These are phyloP conservation scores for Oscheius sp. DNA, from an alignment of 2,888 invertebrate species.

Conservation along the genomic window DNA sequence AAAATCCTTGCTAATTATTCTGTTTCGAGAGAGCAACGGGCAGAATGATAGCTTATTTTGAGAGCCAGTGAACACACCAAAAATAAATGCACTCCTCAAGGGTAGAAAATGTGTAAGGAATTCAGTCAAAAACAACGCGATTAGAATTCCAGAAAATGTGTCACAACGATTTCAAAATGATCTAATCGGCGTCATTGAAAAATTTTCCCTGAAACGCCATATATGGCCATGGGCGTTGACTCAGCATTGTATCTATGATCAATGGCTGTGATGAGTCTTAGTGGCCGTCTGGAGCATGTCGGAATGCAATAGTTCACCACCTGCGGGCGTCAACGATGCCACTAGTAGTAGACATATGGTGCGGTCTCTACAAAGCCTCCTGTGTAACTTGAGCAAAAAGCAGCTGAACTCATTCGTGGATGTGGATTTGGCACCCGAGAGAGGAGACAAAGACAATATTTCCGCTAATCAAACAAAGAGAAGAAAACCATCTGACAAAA, in stretches of 20 bases:
- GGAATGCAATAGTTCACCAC: not conserved
- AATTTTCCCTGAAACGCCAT: too few relatives aligned
- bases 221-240: too few relatives aligned
- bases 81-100: not conserved
- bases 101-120: not conserved
- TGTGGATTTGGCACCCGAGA: not conserved
- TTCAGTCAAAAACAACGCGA: not conserved
- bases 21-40: not conserved
- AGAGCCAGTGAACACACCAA: not conserved
- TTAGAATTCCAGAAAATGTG: not conserved
- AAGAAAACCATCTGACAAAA: not conserved
- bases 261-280: too few relatives aligned
- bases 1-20: not conserved
- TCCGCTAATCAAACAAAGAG: not conserved
- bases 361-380: not conserved
- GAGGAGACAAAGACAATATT: not conserved
- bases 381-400: not conserved
- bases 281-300: too few relatives aligned
- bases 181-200: too few relatives aligned
- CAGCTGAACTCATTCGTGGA: not conserved
- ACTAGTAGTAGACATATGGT: constrained; percentile 18
- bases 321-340: constrained; percentile 12
- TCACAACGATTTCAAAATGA: not conserved
- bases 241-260: too few relatives aligned
- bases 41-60: not conserved